Conservation (phyloP, 2,888 invertebrate genomes). For the Meloe dianella region DNA sequence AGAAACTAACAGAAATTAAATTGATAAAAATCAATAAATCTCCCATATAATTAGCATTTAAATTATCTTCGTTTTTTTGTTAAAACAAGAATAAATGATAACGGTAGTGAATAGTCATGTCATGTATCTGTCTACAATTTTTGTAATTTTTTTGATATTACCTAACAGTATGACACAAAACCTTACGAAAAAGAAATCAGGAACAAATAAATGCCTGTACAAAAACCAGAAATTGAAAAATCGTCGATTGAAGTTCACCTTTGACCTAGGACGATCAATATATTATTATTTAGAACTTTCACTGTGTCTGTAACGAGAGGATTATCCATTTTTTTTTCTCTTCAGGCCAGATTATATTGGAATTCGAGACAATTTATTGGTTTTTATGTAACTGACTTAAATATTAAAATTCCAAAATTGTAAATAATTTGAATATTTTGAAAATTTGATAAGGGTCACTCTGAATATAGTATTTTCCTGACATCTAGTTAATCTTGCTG, state of each 20-base stretch:
- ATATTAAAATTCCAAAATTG: neutral
- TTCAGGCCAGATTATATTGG: neutral
- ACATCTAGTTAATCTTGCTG: neutral
- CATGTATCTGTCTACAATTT: neutral
- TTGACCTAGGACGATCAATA: conserved; percentile 4
- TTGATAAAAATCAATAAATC: neutral
- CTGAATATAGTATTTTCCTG: neutral
- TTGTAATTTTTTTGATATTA: neutral
- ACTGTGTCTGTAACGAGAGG: neutral
- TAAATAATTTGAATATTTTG: neutral
- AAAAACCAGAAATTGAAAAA: neutral
- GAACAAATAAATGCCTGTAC: neutral
- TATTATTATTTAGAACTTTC: conserved; percentile 1
- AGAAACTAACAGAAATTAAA: neutral
- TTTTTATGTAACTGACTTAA: neutral
- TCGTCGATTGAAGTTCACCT: neutral
- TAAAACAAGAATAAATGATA: neutral
- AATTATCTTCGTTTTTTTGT: neutral
- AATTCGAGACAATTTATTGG: neutral
- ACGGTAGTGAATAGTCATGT: neutral
- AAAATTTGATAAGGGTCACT: neutral
- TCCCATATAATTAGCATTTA: neutral
- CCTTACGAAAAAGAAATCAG: conserved; percentile 1
- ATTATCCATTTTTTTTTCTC: neutral
- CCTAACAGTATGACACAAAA: neutral